Conservation (phyloP, 2,888 invertebrate genomes). For the Ashinkailepas kermadecensis region DNA sequence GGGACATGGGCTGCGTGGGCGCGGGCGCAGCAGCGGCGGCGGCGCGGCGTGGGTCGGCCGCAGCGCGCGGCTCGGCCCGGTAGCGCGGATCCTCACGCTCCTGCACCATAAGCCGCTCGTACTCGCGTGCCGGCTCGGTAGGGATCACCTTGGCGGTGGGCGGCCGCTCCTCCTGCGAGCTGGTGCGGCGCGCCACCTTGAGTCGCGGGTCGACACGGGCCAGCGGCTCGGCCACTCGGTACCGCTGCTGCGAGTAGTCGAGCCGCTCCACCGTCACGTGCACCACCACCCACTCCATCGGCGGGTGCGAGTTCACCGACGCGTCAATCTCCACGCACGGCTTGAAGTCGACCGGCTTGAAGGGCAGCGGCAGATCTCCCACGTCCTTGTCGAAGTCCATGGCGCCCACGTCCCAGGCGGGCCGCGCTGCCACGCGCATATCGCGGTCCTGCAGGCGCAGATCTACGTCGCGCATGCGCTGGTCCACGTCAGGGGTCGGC, state of each 20-base stretch:
- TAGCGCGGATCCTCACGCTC: conserved; percentile 26
- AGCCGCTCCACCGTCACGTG: conserved; percentile 50
- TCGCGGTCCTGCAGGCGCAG: conserved; percentile 22
- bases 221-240: neutral
- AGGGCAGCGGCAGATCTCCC: conserved; percentile 49
- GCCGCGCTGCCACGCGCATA: conserved; percentile 9
- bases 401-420: neutral
- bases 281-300: conserved; percentile 58
- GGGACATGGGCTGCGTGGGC: too few species aligned
- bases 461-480: conserved; percentile 27
- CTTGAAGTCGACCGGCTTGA: conserved; percentile 51
- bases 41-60: neutral
- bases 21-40: neutral
- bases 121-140: conserved; percentile 28
- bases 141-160: conserved; percentile 26
- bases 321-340: conserved; percentile 67
- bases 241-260: conserved; percentile 51
- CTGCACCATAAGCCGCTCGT: conserved; percentile 31
- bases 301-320: conserved; percentile 66
- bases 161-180: conserved; percentile 28
- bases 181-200: conserved; percentile 22
- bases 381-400: conserved; percentile 30
- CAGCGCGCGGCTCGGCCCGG: neutral
- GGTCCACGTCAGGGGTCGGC: neutral
- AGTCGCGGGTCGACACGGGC: neutral